Conservation (phyloP, 2,113 vertebrate genomes). For the Andinoacara biseriatus region DNA sequence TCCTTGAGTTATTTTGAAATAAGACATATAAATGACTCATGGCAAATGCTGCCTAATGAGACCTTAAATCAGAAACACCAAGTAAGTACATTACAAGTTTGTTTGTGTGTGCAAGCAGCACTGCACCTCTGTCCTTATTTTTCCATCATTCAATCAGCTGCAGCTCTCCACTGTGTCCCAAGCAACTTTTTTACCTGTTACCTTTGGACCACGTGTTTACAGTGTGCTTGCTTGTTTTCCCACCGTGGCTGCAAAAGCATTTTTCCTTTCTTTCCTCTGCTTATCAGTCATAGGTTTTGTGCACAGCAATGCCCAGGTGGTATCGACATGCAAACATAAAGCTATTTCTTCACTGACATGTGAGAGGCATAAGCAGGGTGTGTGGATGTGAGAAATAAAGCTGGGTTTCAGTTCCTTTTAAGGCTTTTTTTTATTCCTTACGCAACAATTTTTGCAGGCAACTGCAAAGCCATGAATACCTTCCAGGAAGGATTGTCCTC, state of each 20-base stretch:
- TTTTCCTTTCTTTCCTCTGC: accelerated
- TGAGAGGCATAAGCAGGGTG: not conserved
- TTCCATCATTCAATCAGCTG: not conserved
- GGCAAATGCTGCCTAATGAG: not conserved
- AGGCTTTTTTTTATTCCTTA: not conserved
- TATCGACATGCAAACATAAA: not conserved
- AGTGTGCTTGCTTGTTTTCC: not conserved
- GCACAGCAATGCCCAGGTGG: not conserved
- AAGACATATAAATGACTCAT: not conserved
- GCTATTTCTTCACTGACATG: not conserved
- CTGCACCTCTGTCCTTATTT: not conserved
- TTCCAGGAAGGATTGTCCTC: not conserved
- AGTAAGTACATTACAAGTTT: not conserved
- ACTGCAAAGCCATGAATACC: not conserved
- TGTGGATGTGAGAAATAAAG: slow-evolving; percentile 7
- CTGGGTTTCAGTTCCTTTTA: not conserved
- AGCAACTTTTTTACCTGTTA: no score
- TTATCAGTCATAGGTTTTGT: not conserved
- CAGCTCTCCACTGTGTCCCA: no score
- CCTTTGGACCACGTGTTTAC: not conserved
- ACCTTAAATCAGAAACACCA: not conserved
- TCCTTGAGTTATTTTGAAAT: not conserved
- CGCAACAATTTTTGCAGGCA: not conserved
- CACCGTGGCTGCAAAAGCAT: not conserved
- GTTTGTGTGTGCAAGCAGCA: not conserved